A percentile compares a stretch with the other conserved stretches of the same genome.
phyloP scores from a whole-genome alignment of 2,797 vertebrate species.

The Manis pentadactyla region DNA sequence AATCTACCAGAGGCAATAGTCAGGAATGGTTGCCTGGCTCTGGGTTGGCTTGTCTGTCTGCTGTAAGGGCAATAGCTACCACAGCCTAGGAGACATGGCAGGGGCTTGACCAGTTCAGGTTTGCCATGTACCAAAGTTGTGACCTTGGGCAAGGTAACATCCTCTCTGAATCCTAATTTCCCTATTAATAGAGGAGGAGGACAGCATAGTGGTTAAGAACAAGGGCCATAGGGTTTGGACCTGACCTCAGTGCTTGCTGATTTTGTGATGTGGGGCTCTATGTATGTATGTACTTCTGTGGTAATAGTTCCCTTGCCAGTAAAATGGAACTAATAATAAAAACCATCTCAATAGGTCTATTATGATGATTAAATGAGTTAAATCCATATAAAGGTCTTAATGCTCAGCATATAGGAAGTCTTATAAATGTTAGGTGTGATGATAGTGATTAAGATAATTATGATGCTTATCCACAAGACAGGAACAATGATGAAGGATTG shows the following conservation, averaged over 20 bases:
- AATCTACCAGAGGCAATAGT: background rate
- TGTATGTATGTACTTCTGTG: background rate
- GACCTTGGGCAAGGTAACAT: background rate
- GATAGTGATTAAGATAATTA: background rate
- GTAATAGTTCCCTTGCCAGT: background rate
- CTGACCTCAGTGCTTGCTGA: background rate
- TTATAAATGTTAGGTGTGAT: background rate
- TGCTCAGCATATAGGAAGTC: background rate
- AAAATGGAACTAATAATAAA: background rate
- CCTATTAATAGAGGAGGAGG: background rate
- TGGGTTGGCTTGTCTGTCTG: background rate
- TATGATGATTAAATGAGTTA: background rate
- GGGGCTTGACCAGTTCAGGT: background rate
- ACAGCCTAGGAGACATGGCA: background rate
- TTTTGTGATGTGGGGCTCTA: background rate
- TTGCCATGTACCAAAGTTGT: background rate
- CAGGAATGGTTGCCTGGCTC: background rate
- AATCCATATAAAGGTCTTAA: background rate
- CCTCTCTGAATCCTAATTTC: conserved; percentile 16
- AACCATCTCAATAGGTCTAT: background rate
- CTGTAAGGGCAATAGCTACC: background rate
- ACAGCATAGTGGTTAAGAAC: background rate
- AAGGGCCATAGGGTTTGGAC: background rate
- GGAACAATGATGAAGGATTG: background rate
- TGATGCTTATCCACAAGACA: background rate